Evolutionary conservation across 2,113 vertebrate species (phyloP).

Genomic region (Nycticebus coucang): DNA sequence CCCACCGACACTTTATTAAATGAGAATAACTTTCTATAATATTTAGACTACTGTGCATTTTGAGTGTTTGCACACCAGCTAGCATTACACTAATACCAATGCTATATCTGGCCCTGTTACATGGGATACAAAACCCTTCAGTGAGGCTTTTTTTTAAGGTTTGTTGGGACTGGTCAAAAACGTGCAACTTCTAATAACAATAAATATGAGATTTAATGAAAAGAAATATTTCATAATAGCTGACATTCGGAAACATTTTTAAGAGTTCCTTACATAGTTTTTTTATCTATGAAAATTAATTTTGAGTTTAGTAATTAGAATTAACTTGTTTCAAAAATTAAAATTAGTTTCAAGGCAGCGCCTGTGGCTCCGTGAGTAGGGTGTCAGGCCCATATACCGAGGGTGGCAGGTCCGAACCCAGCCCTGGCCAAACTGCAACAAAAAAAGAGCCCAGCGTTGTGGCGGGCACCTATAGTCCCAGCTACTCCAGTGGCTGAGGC

Average conservation of each 20-base stretch:
- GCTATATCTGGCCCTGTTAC: not conserved
- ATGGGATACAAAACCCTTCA: not conserved
- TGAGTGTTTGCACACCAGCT: not conserved
- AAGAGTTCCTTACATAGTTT: not conserved
- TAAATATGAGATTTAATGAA: not conserved
- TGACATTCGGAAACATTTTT: not conserved
- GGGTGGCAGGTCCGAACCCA: too few species aligned
- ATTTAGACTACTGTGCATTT: not conserved
- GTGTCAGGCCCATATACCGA: too few species aligned
- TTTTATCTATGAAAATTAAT: not conserved
- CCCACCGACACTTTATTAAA: not conserved
- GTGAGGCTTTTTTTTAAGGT: not conserved
- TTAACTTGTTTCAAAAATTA: not conserved
- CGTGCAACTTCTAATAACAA: not conserved
- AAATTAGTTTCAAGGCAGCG: not conserved
- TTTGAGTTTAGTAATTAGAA: not conserved
- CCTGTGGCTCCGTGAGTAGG: too few species aligned
- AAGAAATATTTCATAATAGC: not conserved
- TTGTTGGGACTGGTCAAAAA: not conserved
- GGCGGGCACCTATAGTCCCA: too few species aligned
- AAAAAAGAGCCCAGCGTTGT: too few species aligned
- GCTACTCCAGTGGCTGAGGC: too few species aligned
- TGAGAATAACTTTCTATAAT: not conserved
- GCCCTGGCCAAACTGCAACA: too few species aligned
- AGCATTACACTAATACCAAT: not conserved